Conservation (phyloP, 2,113 vertebrate genomes). For the Bubo blakistoni region DNA sequence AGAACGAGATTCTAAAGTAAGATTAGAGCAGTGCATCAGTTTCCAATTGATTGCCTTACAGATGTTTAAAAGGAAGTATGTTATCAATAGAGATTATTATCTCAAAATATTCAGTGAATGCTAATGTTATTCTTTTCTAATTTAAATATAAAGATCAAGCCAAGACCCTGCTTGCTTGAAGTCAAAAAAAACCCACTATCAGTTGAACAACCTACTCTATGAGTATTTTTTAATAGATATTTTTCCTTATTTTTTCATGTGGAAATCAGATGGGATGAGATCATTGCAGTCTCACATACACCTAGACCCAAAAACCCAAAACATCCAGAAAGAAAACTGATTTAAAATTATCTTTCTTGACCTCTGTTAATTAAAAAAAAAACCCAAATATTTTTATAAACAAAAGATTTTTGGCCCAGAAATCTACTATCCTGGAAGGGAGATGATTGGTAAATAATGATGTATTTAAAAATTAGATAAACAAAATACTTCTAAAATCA, state of each 20-base stretch:
- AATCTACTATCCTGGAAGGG: background rate
- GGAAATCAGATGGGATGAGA: background rate
- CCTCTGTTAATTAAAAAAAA: background rate
- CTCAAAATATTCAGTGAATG: conserved; percentile 55
- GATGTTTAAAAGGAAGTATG: conserved; percentile 28
- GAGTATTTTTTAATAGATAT: background rate
- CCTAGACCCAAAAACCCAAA: background rate
- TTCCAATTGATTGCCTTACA: conserved; percentile 52
- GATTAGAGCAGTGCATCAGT: conserved; percentile 24
- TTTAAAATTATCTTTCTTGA: background rate
- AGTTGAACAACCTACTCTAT: background rate
- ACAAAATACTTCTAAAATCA: background rate
- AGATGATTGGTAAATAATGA: background rate
- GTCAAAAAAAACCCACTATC: background rate
- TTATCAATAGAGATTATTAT: conserved; percentile 55
- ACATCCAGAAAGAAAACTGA: background rate
- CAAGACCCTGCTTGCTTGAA: conserved; percentile 16
- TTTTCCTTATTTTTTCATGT: background rate
- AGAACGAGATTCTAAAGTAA: conserved; percentile 28
- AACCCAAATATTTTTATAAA: background rate
- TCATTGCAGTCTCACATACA: background rate
- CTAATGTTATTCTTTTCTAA: conserved; percentile 47
- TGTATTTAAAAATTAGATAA: background rate
- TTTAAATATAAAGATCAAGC: conserved; percentile 52
- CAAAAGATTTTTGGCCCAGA: background rate